Conservation (phyloP, 2,888 invertebrate species). For the Clepsis dumicolana region DNA sequence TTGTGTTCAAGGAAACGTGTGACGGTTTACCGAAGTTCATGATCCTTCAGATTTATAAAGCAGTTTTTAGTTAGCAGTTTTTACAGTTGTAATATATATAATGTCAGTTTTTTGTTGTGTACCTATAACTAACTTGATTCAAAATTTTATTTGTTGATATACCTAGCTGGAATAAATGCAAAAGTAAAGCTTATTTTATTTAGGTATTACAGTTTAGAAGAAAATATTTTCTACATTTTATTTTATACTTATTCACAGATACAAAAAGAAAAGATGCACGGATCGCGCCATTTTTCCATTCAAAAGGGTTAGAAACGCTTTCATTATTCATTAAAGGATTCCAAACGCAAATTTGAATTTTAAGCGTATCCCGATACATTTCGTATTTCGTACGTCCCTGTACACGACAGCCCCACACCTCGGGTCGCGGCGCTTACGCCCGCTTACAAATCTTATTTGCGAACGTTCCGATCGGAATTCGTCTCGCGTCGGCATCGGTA, state of each 20-base stretch:
- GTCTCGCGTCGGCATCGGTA: slow-evolving; percentile 63
- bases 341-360: slow-evolving; percentile 19
- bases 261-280: background rate
- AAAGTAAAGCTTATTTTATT: background rate
- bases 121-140: too few species aligned
- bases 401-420: slow-evolving; percentile 46
- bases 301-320: background rate
- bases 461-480: slow-evolving; percentile 66
- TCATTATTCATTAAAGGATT: slow-evolving; percentile 15
- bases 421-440: slow-evolving; percentile 52
- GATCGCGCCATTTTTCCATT: background rate
- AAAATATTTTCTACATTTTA: background rate
- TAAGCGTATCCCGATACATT: slow-evolving; percentile 23
- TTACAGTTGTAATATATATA: too few species aligned
- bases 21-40: background rate
- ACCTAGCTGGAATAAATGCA: background rate
- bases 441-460: slow-evolving; percentile 76
- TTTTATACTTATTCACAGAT: background rate
- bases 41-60: background rate
- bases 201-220: background rate
- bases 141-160: too few species aligned
- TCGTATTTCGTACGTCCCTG: slow-evolving; percentile 54
- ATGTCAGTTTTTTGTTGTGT: too few species aligned
- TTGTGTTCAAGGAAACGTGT: background rate
- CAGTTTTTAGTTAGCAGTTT: background rate